Conservation (phyloP, 2,113 vertebrate species). For the Colius striatus region DNA sequence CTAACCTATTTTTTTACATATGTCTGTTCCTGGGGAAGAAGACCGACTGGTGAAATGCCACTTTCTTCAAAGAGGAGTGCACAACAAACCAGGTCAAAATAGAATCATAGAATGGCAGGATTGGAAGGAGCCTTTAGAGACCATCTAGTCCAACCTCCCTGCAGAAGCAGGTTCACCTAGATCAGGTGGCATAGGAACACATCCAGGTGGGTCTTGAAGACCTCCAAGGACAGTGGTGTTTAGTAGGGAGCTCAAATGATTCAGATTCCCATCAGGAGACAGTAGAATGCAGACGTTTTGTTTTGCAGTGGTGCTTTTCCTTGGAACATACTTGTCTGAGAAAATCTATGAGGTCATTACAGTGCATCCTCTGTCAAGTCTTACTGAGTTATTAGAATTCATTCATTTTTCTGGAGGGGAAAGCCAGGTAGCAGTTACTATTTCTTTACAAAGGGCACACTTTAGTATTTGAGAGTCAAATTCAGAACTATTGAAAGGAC, state of each 20-base stretch:
- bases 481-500: background rate
- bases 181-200: too few relatives aligned
- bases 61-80: background rate
- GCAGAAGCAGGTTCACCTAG: too few relatives aligned
- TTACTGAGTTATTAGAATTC: background rate
- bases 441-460: background rate
- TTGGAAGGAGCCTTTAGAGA: too few relatives aligned
- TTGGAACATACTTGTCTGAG: background rate
- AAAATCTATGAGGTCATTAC: background rate
- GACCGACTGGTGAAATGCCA: background rate
- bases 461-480: background rate
- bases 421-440: background rate
- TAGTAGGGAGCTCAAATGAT: background rate
- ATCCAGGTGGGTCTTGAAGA: too few relatives aligned
- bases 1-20: background rate
- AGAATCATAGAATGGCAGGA: too few relatives aligned
- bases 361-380: background rate
- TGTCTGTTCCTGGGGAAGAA: background rate
- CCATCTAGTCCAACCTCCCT: too few relatives aligned
- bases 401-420: background rate
- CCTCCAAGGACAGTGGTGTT: background rate
- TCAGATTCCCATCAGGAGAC: background rate
- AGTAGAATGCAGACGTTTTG: background rate
- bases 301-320: background rate
- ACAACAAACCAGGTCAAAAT: too few relatives aligned